Conservation (phyloP, 2,888 invertebrate genomes). For the Caenorhabditis sinica region DNA sequence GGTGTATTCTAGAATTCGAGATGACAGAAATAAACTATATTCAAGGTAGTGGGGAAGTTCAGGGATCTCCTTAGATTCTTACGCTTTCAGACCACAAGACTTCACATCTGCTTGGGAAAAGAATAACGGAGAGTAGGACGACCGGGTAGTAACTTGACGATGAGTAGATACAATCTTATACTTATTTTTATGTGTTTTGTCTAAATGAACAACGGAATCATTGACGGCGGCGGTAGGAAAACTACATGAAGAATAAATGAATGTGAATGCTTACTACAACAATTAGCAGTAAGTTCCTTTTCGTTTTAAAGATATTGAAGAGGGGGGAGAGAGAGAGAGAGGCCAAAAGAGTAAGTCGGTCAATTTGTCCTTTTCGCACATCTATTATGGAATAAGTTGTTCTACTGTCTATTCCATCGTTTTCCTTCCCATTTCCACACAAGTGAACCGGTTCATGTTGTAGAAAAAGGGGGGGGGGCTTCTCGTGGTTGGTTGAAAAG, state of each 20-base stretch:
- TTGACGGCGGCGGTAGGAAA: background rate
- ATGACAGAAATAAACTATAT: background rate
- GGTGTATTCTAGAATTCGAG: conserved; percentile 16
- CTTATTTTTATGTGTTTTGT: conserved; percentile 24
- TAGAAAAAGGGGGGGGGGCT: background rate
- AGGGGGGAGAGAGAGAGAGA: conserved; percentile 11
- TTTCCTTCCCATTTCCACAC: conserved; percentile 23
- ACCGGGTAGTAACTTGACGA: conserved; percentile 6
- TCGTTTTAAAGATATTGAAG: conserved; percentile 8
- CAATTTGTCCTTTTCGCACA: conserved; percentile 56
- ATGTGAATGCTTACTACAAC: conserved; percentile 37
- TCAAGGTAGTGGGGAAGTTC: background rate
- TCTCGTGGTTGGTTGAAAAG: conserved; percentile 2
- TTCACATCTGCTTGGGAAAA: background rate
- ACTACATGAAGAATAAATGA: background rate
- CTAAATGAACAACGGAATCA: conserved; percentile 29
- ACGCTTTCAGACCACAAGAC: background rate
- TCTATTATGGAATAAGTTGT: conserved; percentile 56
- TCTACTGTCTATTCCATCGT: conserved; percentile 13
- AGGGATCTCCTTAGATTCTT: too few species aligned
- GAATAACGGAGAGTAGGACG: background rate
- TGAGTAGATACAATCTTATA: conserved; percentile 26
- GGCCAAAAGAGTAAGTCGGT: conserved; percentile 37
- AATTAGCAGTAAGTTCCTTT: conserved; percentile 39
- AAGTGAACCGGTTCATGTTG: conserved; percentile 45